A percentile compares a stretch with the other conserved stretches of the same genome.
phyloP scores from a whole-genome alignment of 2,113 vertebrate species.

The mouse (Mus musculus) region DNA sequence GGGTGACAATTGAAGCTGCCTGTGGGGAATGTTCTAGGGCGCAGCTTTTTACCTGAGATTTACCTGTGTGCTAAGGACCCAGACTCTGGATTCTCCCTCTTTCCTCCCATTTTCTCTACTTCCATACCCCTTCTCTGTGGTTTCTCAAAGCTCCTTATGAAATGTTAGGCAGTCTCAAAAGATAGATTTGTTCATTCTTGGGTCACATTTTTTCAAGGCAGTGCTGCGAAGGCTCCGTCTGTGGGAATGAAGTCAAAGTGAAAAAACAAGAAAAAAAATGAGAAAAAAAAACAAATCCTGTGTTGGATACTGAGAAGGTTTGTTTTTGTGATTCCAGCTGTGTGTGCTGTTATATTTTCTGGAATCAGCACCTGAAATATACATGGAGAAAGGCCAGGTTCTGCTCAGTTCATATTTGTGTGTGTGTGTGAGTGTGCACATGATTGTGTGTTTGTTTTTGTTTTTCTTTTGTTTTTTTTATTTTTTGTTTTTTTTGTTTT shows the following conservation, averaged over 20 bases:
- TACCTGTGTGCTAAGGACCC: neutral
- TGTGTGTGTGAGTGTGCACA: no score
- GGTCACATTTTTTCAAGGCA: conserved; percentile 53
- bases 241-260: neutral
- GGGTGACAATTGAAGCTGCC: neutral
- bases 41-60: neutral
- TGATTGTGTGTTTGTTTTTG: neutral
- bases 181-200: neutral
- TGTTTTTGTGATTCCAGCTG: conserved; percentile 17
- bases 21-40: neutral
- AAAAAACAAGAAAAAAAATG: neutral
- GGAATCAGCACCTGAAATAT: neutral
- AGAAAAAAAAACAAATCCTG: neutral
- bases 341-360: conserved; percentile 21
- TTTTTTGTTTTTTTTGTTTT: neutral
- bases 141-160: conserved; percentile 49
- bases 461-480: neutral
- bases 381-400: neutral
- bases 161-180: conserved; percentile 57
- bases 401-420: neutral
- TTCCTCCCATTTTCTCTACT: neutral
- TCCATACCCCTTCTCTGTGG: neutral
- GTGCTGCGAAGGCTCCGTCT: neutral
- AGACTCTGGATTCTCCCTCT: neutral
- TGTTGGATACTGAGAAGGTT: neutral